Evolutionary conservation across 2,797 vertebrate genomes (phyloP).

Genomic region (Gobionotothen gibberifrons): DNA sequence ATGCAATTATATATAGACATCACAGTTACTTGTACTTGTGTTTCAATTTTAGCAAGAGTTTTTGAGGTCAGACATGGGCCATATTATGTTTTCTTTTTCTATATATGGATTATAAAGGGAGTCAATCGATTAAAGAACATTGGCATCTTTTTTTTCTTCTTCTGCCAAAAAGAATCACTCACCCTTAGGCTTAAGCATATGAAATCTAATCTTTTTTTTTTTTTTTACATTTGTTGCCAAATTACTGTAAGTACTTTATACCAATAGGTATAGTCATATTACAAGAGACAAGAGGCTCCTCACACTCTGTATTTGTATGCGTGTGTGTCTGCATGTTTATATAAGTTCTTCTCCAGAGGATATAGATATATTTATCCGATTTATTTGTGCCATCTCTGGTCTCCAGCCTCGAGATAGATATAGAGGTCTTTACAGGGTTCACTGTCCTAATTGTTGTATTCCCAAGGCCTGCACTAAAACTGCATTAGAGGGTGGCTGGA

Average conservation of each 20-base stretch:
- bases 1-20: constrained; percentile 79
- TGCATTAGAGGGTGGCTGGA: constrained; percentile 3
- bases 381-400: constrained; percentile 21
- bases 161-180: constrained; percentile 55
- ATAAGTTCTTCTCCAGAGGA: constrained; percentile 27
- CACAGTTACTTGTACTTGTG: constrained; percentile 72
- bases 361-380: constrained; percentile 20
- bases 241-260: constrained; percentile 45
- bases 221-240: constrained; percentile 62
- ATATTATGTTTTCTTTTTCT: constrained; percentile 43
- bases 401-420: constrained; percentile 1
- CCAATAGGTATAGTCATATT: constrained; percentile 29
- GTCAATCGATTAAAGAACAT: constrained; percentile 57
- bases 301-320: constrained; percentile 21
- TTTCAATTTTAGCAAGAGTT: constrained; percentile 64
- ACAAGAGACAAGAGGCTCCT: constrained; percentile 31
- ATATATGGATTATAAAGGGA: constrained; percentile 67
- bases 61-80: constrained; percentile 57
- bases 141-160: constrained; percentile 41
- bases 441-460: neutral
- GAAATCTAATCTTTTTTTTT: constrained; percentile 32
- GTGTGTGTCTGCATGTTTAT: constrained; percentile 30
- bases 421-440: constrained; percentile 2
- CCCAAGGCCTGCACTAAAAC: constrained; percentile 12
- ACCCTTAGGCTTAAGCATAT: constrained; percentile 30